phyloP scores from a whole-genome alignment of 2,888 invertebrate genomes.

The Netelia melanura region DNA sequence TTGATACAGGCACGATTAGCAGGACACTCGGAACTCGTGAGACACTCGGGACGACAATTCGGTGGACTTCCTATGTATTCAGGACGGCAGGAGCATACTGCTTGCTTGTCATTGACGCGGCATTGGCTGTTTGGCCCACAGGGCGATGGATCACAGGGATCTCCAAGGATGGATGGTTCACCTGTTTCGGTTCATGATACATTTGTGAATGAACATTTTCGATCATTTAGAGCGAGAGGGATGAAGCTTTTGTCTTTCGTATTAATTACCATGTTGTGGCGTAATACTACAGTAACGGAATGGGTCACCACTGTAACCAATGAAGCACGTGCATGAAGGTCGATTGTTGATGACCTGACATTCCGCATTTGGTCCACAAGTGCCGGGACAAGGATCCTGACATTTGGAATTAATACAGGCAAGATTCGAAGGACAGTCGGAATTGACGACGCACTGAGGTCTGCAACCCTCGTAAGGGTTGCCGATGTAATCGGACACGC shows the following conservation, averaged over 20 bases:
- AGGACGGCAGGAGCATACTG: slow-evolving; percentile 85
- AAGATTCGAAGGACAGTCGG: slow-evolving; percentile 90
- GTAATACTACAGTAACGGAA: slow-evolving; percentile 87
- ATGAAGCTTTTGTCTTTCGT: too few relatives aligned
- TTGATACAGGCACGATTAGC: slow-evolving; percentile 83
- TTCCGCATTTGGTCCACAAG: slow-evolving; percentile 89
- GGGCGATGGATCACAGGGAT: slow-evolving; percentile 84
- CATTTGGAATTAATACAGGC: slow-evolving; percentile 93
- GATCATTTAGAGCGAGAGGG: too few relatives aligned
- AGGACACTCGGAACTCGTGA: slow-evolving; percentile 86
- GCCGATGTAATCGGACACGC: slow-evolving; percentile 90
- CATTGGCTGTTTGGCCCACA: slow-evolving; percentile 87
- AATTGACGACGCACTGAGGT: slow-evolving; percentile 92
- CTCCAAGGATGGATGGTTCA: slow-evolving; percentile 86
- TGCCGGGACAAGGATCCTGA: slow-evolving; percentile 90
- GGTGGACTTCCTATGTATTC: slow-evolving; percentile 84
- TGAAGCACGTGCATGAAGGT: slow-evolving; percentile 88
- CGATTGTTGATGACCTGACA: slow-evolving; percentile 89
- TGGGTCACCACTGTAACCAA: slow-evolving; percentile 89
- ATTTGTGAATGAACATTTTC: neutral
- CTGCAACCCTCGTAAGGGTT: slow-evolving; percentile 90
- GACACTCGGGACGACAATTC: slow-evolving; percentile 84
- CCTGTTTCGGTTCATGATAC: slow-evolving; percentile 78
- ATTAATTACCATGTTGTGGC: slow-evolving; percentile 86
- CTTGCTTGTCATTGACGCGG: slow-evolving; percentile 85